Percentiles rank a stretch among this genome's conserved stretches.
Evolutionary conservation across 2,888 invertebrate species (phyloP).

Genomic region (Drosophila mulleri): DNA sequence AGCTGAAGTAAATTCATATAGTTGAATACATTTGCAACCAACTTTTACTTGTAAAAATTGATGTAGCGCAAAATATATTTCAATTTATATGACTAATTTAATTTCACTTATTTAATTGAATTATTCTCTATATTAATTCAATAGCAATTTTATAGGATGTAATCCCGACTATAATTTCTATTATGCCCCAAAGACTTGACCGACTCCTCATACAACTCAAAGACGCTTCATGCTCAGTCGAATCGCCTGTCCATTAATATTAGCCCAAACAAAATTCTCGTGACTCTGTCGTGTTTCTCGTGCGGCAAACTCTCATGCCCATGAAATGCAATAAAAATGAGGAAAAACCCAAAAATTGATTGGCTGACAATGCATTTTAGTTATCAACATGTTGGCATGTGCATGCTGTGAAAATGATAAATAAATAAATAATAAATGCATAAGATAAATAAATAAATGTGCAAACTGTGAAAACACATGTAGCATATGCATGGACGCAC

Average conservation of each 20-base stretch:
- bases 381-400: constrained; percentile 30
- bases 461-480: constrained; percentile 2
- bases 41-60: background rate
- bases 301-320: background rate
- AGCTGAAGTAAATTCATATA: background rate
- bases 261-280: background rate
- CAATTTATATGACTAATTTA: background rate
- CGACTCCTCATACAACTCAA: background rate
- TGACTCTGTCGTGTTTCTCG: background rate
- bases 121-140: too few species aligned
- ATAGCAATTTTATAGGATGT: too few species aligned
- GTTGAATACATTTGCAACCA: background rate
- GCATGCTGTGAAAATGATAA: constrained; percentile 28
- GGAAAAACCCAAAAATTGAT: constrained; percentile 23
- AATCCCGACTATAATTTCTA: background rate
- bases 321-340: background rate
- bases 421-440: too few species aligned
- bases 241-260: background rate
- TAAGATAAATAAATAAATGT: constrained; percentile 18
- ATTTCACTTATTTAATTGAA: background rate
- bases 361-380: constrained; percentile 39
- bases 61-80: background rate
- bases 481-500: background rate
- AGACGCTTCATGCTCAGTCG: background rate
- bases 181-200: background rate